phyloP scores from a whole-genome alignment of 2,797 vertebrate species.

The Neomorphus geoffroyi region DNA sequence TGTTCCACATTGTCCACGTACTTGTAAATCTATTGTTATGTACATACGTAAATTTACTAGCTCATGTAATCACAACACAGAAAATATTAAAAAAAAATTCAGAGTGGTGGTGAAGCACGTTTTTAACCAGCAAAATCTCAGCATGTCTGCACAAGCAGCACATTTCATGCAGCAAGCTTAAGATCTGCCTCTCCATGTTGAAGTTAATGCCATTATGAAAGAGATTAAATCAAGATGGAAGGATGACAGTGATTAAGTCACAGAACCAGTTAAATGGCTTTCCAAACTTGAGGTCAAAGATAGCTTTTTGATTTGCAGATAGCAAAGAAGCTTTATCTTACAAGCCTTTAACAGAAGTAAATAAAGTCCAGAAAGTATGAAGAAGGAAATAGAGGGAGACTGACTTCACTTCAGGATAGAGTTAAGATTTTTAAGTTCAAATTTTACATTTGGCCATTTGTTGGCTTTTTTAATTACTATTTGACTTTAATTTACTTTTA shows the following conservation, averaged over 20 bases:
- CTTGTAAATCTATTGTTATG: neutral
- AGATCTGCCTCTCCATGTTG: neutral
- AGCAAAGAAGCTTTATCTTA: neutral
- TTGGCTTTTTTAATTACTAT: neutral
- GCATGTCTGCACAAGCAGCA: slow-evolving; percentile 40
- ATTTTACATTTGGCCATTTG: neutral
- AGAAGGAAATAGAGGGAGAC: neutral
- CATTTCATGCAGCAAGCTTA: slow-evolving; percentile 3
- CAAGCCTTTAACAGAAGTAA: neutral
- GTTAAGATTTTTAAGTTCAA: neutral
- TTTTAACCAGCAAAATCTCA: slow-evolving; percentile 14
- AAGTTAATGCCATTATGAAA: slow-evolving; percentile 56
- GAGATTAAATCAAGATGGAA: slow-evolving; percentile 38
- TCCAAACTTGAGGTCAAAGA: slow-evolving; percentile 25
- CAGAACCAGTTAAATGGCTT: slow-evolving; percentile 67
- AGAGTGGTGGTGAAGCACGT: neutral
- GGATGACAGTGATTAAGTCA: slow-evolving; percentile 52
- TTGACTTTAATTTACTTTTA: neutral
- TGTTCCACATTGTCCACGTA: neutral
- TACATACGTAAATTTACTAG: neutral
- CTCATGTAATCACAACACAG: neutral
- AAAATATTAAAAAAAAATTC: neutral
- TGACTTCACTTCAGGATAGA: neutral
- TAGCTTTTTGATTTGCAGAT: slow-evolving; percentile 35
- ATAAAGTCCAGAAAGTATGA: neutral